These are phyloP conservation scores for Andrena haemorrhoa DNA, from an alignment of 2,888 invertebrate genomes.

Conservation along the genomic window DNA sequence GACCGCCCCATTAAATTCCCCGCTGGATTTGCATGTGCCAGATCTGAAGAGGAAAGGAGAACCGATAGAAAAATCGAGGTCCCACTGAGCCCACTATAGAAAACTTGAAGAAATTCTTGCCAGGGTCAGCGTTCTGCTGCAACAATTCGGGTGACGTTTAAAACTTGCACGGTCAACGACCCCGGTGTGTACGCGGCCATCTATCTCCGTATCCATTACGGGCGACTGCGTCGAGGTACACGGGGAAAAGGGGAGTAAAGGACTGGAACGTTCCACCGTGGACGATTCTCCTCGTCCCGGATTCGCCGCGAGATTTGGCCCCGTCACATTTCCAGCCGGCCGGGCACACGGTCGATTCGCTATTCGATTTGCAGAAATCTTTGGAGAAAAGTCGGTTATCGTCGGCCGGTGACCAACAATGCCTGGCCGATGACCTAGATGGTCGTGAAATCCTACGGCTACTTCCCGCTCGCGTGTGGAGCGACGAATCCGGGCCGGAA, in stretches of 20 bases:
- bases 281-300: slow-evolving; percentile 20
- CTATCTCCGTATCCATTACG: slow-evolving; percentile 47
- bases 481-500: slow-evolving; percentile 49
- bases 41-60: background rate
- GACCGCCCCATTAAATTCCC: no score
- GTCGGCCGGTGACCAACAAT: slow-evolving; percentile 49
- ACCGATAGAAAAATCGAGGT: background rate
- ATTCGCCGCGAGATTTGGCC: slow-evolving; percentile 44
- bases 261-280: slow-evolving; percentile 23
- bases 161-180: slow-evolving; percentile 26
- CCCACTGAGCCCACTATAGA: background rate
- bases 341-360: slow-evolving; percentile 49
- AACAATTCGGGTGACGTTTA: slow-evolving; percentile 25
- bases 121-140: background rate
- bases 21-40: background rate
- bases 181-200: slow-evolving; percentile 12
- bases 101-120: slow-evolving; percentile 2
- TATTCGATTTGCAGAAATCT: slow-evolving; percentile 61
- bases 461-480: slow-evolving; percentile 34
- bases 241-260: slow-evolving; percentile 35
- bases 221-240: slow-evolving; percentile 10
- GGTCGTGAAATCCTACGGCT: slow-evolving; percentile 51
- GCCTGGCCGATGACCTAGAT: slow-evolving; percentile 43
- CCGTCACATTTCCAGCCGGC: slow-evolving; percentile 58
- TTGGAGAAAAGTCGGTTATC: slow-evolving; percentile 48